Evolutionary conservation across 2,797 vertebrate species (phyloP).

Genomic region (Neomorphus geoffroyi): DNA sequence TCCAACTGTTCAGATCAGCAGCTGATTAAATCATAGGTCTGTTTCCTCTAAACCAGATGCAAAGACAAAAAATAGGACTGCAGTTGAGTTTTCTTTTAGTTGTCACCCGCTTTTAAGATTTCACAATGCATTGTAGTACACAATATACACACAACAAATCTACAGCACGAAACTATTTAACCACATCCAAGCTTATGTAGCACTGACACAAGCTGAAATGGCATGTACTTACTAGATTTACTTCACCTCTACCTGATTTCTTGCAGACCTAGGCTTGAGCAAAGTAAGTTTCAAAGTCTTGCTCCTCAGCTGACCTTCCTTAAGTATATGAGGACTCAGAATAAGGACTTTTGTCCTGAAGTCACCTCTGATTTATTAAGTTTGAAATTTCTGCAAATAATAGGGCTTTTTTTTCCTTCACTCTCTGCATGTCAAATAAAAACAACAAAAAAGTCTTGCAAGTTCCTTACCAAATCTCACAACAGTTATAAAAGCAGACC

Average conservation of each 20-base stretch:
- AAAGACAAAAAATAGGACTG: background rate
- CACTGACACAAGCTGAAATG: background rate
- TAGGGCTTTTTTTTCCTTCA: background rate
- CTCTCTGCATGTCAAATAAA: background rate
- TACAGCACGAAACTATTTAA: background rate
- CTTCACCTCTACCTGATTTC: background rate
- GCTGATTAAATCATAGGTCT: background rate
- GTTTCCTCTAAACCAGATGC: background rate
- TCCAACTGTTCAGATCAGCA: background rate
- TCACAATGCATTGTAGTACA: background rate
- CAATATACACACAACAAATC: background rate
- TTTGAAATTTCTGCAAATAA: background rate
- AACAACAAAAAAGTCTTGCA: background rate
- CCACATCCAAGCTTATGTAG: background rate
- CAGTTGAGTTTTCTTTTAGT: background rate
- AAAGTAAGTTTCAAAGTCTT: background rate
- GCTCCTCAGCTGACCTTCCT: background rate
- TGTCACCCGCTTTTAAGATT: background rate
- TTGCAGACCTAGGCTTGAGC: background rate
- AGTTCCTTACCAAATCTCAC: background rate
- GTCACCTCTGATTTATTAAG: background rate
- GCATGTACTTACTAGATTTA: background rate
- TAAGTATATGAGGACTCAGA: background rate
- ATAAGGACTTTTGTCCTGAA: background rate
- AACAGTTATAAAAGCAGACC: background rate